Conservation (phyloP, 1,140 invertebrate genomes). For the Drosophila bifasciata region DNA sequence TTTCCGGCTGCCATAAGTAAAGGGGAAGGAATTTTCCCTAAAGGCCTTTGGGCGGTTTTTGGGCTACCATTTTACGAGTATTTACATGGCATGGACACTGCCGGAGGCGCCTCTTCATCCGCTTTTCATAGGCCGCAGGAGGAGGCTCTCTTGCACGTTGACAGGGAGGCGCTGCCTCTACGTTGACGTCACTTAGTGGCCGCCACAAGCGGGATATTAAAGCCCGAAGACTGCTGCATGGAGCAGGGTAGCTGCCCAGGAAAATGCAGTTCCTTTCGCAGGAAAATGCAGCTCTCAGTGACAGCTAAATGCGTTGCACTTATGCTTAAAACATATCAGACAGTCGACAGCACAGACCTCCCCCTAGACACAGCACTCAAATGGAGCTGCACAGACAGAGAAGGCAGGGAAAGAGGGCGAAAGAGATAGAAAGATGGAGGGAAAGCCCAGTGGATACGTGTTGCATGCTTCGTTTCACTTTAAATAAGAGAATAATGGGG, state of each 20-base stretch:
- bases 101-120: too few species aligned
- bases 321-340: slow-evolving; percentile 82
- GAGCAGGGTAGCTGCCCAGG: too few species aligned
- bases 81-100: slow-evolving; percentile 34
- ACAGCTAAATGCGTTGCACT: slow-evolving; percentile 82
- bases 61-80: slow-evolving; percentile 59
- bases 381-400: neutral
- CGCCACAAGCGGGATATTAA: slow-evolving; percentile 53
- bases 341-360: slow-evolving; percentile 31
- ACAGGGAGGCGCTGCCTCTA: slow-evolving; percentile 17
- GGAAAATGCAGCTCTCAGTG: slow-evolving; percentile 61
- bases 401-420: slow-evolving; percentile 25
- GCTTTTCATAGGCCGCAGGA: too few species aligned
- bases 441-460: slow-evolving; percentile 21
- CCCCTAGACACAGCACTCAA: slow-evolving; percentile 66
- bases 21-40: slow-evolving; percentile 14
- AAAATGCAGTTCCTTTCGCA: slow-evolving; percentile 19
- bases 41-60: slow-evolving; percentile 30
- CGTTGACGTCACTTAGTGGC: slow-evolving; percentile 51
- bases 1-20: slow-evolving; percentile 42
- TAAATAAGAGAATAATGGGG: too few species aligned
- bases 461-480: slow-evolving; percentile 41
- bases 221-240: slow-evolving; percentile 47
- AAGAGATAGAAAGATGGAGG: slow-evolving; percentile 16
- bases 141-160: too few species aligned